Evolutionary conservation across 1,140 invertebrate genomes (phyloP).

Genomic region (Lordiphosa clarofinis): DNA sequence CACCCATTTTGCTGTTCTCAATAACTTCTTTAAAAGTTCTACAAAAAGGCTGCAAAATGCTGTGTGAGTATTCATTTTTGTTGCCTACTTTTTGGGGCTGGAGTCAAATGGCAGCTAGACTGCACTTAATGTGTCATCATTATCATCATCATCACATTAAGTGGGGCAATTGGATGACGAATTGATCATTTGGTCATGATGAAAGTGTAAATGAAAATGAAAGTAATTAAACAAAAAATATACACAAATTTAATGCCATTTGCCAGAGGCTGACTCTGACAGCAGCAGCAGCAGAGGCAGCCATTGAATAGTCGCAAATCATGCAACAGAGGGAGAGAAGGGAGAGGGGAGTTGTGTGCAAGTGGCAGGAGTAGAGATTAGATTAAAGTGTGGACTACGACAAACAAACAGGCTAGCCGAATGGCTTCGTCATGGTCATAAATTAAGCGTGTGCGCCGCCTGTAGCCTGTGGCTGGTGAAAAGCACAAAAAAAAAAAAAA

Average conservation of each 20-base stretch:
- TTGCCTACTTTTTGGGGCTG: too few relatives aligned
- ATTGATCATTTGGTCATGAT: conserved; percentile 17
- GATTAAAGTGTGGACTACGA: conserved; percentile 25
- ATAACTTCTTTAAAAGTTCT: too few relatives aligned
- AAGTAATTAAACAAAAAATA: conserved; percentile 29
- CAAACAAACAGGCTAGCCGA: conserved; percentile 13
- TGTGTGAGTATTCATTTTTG: too few relatives aligned
- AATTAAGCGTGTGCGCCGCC: conserved; percentile 25
- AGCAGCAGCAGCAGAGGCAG: too few relatives aligned
- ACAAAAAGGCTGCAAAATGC: too few relatives aligned
- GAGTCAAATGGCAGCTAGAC: neutral
- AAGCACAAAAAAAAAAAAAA: conserved; percentile 19
- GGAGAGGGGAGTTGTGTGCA: neutral
- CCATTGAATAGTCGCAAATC: conserved; percentile 22
- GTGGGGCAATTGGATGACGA: neutral
- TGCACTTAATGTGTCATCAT: conserved; percentile 35
- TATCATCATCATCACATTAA: conserved; percentile 12
- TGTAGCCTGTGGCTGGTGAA: conserved; percentile 3
- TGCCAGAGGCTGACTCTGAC: neutral
- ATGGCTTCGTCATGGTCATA: conserved; percentile 34
- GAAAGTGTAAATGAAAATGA: conserved; percentile 3
- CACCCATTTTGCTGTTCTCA: too few relatives aligned
- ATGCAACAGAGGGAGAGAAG: conserved; percentile 10
- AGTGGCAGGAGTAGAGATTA: conserved; percentile 20
- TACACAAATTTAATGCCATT: conserved; percentile 37